These are phyloP conservation scores for Drosophila kanapiae DNA, from an alignment of 1,140 invertebrate species.

Conservation along the genomic window DNA sequence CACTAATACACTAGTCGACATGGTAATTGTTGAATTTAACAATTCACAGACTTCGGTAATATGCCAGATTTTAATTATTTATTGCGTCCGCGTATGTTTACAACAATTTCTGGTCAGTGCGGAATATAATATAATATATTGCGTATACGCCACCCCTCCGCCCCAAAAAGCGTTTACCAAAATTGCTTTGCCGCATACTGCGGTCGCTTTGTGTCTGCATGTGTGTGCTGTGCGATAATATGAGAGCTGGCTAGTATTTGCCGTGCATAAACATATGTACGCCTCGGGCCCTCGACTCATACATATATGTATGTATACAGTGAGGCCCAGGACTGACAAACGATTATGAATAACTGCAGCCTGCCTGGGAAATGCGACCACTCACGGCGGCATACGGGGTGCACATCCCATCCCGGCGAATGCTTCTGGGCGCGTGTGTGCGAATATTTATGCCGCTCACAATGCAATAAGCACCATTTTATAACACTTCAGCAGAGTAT, in stretches of 20 bases:
- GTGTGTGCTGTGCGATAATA: conserved; percentile 2
- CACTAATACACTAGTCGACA: conserved; percentile 40
- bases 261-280: conserved; percentile 22
- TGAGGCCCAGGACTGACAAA: conserved; percentile 52
- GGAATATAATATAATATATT: conserved; percentile 61
- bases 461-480: conserved; percentile 70
- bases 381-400: conserved; percentile 20
- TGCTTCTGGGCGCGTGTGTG: conserved; percentile 17
- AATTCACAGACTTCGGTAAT: conserved; percentile 18
- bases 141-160: conserved; percentile 58
- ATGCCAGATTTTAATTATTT: conserved; percentile 55
- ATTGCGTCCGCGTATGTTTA: conserved; percentile 27
- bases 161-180: conserved; percentile 47
- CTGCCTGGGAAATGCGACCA: conserved; percentile 27
- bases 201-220: conserved; percentile 52
- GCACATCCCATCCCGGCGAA: conserved; percentile 14
- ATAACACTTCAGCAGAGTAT: conserved; percentile 52
- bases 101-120: conserved; percentile 44
- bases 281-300: conserved; percentile 24
- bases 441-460: conserved; percentile 55
- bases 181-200: conserved; percentile 69
- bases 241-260: conserved; percentile 4
- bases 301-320: conserved; percentile 7
- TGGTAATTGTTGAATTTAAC: conserved; percentile 34
- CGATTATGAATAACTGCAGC: conserved; percentile 75